A percentile compares a stretch with the other conserved stretches of the same genome.
phyloP scores from a whole-genome alignment of 2,113 vertebrate species.

The Labeo rohita region DNA sequence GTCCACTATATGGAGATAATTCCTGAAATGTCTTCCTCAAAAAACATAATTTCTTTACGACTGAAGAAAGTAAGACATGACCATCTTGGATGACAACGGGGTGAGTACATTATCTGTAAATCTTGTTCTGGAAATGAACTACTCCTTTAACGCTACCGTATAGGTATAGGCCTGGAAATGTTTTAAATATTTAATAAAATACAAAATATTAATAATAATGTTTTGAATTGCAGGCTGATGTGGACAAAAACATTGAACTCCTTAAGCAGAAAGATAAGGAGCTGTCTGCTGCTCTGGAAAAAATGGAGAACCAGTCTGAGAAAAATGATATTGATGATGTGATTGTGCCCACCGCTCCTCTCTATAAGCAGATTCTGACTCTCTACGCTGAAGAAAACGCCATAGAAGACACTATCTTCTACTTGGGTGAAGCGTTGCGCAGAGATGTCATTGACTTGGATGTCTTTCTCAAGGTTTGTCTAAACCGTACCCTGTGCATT shows the following conservation, averaged over 20 bases:
- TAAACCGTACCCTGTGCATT: neutral
- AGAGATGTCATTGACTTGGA: constrained; percentile 96
- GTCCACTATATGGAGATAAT: too few relatives aligned
- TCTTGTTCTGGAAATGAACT: too few relatives aligned
- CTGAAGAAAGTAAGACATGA: too few relatives aligned
- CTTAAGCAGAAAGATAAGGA: constrained; percentile 97
- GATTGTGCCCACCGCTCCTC: constrained; percentile 94
- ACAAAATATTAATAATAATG: neutral
- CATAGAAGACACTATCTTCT: constrained; percentile 99
- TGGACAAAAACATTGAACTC: constrained; percentile 94
- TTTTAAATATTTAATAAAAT: neutral
- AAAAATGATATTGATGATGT: constrained; percentile 98
- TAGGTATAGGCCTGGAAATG: neutral
- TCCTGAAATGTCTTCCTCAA: too few relatives aligned
- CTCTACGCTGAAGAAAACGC: constrained; percentile 98
- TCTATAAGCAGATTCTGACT: constrained; percentile 98
- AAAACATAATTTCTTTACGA: too few relatives aligned
- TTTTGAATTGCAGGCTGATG: constrained; percentile 81
- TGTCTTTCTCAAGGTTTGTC: constrained; percentile 93
- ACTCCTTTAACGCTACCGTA: too few relatives aligned
- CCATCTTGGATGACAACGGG: too few relatives aligned
- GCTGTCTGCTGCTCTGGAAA: constrained; percentile 91
- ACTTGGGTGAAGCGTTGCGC: constrained; percentile 93
- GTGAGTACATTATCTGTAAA: too few relatives aligned
- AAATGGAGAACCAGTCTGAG: constrained; percentile 98